These are phyloP conservation scores for Hyles lineata DNA, from an alignment of 2,888 invertebrate genomes.

Conservation along the genomic window DNA sequence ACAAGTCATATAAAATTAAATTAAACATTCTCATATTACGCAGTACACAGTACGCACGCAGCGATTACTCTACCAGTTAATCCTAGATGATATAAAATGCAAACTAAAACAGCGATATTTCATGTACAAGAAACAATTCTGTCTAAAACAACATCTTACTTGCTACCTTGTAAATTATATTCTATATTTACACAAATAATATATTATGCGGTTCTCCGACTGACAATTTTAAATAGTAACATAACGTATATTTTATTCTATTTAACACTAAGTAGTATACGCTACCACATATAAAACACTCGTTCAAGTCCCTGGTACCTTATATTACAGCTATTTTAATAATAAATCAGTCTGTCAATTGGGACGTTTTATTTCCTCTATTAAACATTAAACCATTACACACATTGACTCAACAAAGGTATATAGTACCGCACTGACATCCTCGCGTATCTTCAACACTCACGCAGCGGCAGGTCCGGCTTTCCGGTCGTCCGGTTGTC, in stretches of 20 bases:
- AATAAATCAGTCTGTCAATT: slow-evolving; percentile 84
- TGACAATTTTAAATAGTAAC: slow-evolving; percentile 81
- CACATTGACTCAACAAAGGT: slow-evolving; percentile 72
- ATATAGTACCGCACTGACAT: slow-evolving; percentile 63
- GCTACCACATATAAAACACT: slow-evolving; percentile 84
- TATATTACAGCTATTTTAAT: slow-evolving; percentile 76
- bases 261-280: slow-evolving; percentile 80
- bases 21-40: slow-evolving; percentile 74
- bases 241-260: slow-evolving; percentile 80
- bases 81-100: slow-evolving; percentile 81
- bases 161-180: slow-evolving; percentile 62
- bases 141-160: slow-evolving; percentile 78
- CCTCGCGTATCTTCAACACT: slow-evolving; percentile 43
- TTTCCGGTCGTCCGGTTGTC: not conserved
- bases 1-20: slow-evolving; percentile 80
- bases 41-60: slow-evolving; percentile 66
- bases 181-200: slow-evolving; percentile 83
- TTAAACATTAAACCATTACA: slow-evolving; percentile 80
- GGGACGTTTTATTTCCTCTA: slow-evolving; percentile 85
- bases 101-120: slow-evolving; percentile 83
- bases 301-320: slow-evolving; percentile 81
- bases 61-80: slow-evolving; percentile 69
- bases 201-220: slow-evolving; percentile 82
- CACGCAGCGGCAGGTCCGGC: slow-evolving; percentile 31
- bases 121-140: slow-evolving; percentile 82